Base-by-base conservation (phyloP, 2,113 vertebrate species). In the Smithornis capensis region DNA sequence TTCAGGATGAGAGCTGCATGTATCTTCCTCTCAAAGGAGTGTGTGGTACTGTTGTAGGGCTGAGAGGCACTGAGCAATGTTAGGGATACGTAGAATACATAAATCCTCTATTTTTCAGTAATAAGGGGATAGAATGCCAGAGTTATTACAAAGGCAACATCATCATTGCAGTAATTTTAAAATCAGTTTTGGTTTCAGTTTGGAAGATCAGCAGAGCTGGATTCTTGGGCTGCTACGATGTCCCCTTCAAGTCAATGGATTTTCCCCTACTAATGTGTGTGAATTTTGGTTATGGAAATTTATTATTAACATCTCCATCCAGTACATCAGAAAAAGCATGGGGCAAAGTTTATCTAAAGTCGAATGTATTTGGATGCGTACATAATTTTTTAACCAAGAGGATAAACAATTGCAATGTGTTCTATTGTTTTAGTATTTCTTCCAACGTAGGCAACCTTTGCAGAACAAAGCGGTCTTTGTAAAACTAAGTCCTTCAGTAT, bases 401-500 rank as follows among this genome's bases (percentile, higher is more conserved):
- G 76, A 90, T 71, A 78, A 96, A 90, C 56, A 92, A 52, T 96
- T 90, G 28, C 59, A 56, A 50, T 90, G 60, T 81, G 90, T 95
- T 78, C 68, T 84, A n/a, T 90, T 93, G 90, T 89, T 89, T 93
- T 47, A 87, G 33, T 56, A 59, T 90, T 94, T 94, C 73, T 86
- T 83, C 35, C 6, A 11, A 29, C 5, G 31, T 56, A 90, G 83
- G 84, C 82, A 95, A 94, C 90, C 87, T 94, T 64, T 87, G 62
- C 76, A 71, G 86, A 96, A 96, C 90, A 96, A 96, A 93, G 76
- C 5, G 1, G 65, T 87, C 93, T 95, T 95, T 96, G 95, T 96
- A 75, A 92, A 87, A 68, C 60, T 75, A 75, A 96, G 88, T 90
- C 93, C 86, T 92, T 86, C 75, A 83, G 64, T 69, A 59, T 75